phyloP scores from a whole-genome alignment of 2,888 invertebrate species.

The Tuberolachnus salignus region DNA sequence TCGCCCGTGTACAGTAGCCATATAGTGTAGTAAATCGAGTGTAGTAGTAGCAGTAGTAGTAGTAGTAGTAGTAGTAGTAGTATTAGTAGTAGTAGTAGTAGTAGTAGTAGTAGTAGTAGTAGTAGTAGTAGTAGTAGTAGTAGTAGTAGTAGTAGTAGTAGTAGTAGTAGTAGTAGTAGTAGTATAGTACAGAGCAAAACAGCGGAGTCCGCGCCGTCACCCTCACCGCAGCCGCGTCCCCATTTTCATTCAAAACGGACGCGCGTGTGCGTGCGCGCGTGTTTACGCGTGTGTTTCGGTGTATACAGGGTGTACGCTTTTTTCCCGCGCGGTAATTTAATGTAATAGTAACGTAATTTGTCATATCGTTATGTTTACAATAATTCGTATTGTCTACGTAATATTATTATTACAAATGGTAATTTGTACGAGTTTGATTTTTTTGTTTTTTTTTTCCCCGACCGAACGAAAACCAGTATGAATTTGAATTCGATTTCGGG shows the following conservation, averaged over 20 bases:
- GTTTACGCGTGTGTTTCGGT: background rate
- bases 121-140: background rate
- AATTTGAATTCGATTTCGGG: no score
- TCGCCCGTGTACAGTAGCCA: no score
- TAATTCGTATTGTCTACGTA: no score
- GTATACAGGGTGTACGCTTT: background rate
- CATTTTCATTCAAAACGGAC: constrained; percentile 29
- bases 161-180: background rate
- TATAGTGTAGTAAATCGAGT: background rate
- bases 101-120: background rate
- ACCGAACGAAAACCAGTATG: no score
- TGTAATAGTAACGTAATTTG: no score
- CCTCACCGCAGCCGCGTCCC: constrained; percentile 11
- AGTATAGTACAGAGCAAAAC: background rate
- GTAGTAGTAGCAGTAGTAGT: background rate
- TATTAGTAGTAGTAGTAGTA: background rate
- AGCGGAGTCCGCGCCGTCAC: background rate
- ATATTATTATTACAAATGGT: no score
- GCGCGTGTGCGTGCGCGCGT: background rate
- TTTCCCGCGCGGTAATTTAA: no score
- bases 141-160: background rate
- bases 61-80: background rate
- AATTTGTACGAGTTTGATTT: no score
- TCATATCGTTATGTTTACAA: no score
- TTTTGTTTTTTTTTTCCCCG: no score